Conservation (phyloP, 2,797 vertebrate genomes). For the Discoglossus pictus region DNA sequence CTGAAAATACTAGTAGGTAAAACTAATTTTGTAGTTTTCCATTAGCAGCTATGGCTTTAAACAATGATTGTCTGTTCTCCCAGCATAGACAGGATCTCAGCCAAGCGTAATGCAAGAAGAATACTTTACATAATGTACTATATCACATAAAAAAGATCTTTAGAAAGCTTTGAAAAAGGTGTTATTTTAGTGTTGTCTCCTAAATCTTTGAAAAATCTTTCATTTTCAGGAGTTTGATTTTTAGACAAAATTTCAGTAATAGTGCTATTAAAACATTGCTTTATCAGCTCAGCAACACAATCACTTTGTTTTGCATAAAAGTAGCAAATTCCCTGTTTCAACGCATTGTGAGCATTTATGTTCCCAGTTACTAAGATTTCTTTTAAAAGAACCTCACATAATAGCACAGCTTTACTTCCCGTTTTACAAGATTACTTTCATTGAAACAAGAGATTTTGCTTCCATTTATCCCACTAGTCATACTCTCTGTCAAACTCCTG, state of each 20-base stretch:
- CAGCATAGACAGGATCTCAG: too few relatives aligned
- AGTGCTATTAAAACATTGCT: neutral
- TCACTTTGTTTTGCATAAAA: slow-evolving; percentile 9
- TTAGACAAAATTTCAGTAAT: slow-evolving; percentile 4
- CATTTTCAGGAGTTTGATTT: neutral
- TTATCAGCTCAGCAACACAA: slow-evolving; percentile 27
- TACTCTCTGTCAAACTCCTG: slow-evolving; percentile 55
- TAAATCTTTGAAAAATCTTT: too few relatives aligned
- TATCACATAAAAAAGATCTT: too few relatives aligned
- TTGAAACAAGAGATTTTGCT: slow-evolving; percentile 54
- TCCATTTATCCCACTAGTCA: slow-evolving; percentile 57
- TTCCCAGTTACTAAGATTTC: slow-evolving; percentile 31
- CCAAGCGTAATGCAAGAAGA: too few relatives aligned
- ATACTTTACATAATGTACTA: too few relatives aligned
- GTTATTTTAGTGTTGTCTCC: too few relatives aligned
- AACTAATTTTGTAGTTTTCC: too few relatives aligned
- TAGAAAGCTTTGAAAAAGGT: too few relatives aligned
- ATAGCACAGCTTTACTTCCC: slow-evolving; percentile 32
- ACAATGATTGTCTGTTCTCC: too few relatives aligned
- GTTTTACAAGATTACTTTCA: slow-evolving; percentile 53
- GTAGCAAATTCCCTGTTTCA: slow-evolving; percentile 15
- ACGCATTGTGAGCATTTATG: slow-evolving; percentile 14
- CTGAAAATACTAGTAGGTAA: too few relatives aligned
- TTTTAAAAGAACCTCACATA: slow-evolving; percentile 25
- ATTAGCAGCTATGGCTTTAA: slow-evolving; percentile 1